Percentiles rank a stretch among this genome's conserved stretches.
Evolutionary conservation across 2,888 invertebrate genomes (phyloP).

Genomic region (Arge pagana): DNA sequence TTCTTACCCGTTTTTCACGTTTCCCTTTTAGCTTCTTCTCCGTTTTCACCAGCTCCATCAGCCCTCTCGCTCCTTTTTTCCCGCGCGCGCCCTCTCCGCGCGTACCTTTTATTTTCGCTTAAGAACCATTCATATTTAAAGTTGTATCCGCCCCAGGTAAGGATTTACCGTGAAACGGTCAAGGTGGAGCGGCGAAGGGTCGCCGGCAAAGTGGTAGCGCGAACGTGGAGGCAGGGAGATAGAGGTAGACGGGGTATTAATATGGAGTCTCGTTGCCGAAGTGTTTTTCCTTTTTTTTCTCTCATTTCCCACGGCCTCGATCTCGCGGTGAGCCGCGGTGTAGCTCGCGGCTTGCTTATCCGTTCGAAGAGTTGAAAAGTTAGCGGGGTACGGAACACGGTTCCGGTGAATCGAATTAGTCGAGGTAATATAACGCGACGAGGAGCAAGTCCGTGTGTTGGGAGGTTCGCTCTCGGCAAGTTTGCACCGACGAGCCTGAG

Average conservation of each 20-base stretch:
- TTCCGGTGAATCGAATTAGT: too few relatives aligned
- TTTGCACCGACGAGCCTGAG: too few relatives aligned
- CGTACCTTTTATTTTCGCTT: slow-evolving; percentile 44
- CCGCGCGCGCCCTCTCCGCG: neutral
- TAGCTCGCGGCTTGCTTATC: too few relatives aligned
- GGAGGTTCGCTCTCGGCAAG: too few relatives aligned
- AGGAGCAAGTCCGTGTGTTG: too few relatives aligned
- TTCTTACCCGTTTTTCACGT: slow-evolving; percentile 8
- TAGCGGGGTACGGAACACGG: too few relatives aligned
- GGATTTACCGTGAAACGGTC: slow-evolving; percentile 35
- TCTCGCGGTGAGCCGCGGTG: neutral
- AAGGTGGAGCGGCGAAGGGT: slow-evolving; percentile 28
- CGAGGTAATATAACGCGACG: too few relatives aligned
- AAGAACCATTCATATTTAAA: slow-evolving; percentile 48
- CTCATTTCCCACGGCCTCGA: neutral
- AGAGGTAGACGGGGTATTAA: neutral
- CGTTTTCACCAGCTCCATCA: neutral
- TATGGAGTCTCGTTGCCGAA: neutral
- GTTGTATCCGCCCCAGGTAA: slow-evolving; percentile 34
- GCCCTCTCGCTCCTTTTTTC: slow-evolving; percentile 11
- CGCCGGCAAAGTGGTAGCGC: too few relatives aligned
- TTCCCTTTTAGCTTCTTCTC: slow-evolving; percentile 14
- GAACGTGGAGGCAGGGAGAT: too few relatives aligned
- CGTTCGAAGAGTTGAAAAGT: too few relatives aligned
- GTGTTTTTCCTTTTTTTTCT: neutral